These are phyloP conservation scores for Butorides virescens DNA, from an alignment of 2,113 vertebrate genomes.

Conservation along the genomic window DNA sequence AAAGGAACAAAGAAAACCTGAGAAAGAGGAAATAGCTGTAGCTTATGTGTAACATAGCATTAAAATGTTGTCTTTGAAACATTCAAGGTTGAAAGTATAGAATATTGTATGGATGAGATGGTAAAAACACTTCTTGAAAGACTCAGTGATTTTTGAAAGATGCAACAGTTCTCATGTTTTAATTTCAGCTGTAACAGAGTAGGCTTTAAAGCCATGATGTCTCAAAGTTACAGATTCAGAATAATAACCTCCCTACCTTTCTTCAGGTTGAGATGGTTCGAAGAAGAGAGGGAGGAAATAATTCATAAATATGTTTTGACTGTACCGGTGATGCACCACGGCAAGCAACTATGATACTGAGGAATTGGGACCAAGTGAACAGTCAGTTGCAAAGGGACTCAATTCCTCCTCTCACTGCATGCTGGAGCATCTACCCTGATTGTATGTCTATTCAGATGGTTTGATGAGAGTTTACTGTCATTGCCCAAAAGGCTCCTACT, in stretches of 20 bases:
- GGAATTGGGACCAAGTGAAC: not conserved
- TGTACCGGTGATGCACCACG: accelerated
- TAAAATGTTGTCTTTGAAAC: not conserved
- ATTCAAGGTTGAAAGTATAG: not conserved
- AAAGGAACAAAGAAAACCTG: not conserved
- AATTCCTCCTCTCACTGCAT: not conserved
- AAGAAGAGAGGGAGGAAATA: not conserved
- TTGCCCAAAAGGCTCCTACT: not conserved
- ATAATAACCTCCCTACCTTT: not conserved
- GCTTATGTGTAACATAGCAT: not conserved
- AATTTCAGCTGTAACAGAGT: not conserved
- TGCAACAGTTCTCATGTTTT: not conserved
- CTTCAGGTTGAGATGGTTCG: not conserved
- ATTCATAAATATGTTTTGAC: not conserved
- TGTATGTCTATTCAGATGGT: accelerated
- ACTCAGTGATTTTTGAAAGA: not conserved
- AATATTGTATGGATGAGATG: not conserved
- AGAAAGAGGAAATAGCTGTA: not conserved
- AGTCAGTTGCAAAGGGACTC: not conserved
- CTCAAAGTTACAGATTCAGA: not conserved
- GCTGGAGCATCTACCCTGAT: not conserved
- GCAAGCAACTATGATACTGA: no score
- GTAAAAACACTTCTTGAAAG: not conserved
- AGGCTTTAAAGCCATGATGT: not conserved
- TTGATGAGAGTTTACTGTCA: not conserved